Base-by-base conservation (phyloP, 2,113 vertebrate genomes). In the Pomatostomus ruficeps region DNA sequence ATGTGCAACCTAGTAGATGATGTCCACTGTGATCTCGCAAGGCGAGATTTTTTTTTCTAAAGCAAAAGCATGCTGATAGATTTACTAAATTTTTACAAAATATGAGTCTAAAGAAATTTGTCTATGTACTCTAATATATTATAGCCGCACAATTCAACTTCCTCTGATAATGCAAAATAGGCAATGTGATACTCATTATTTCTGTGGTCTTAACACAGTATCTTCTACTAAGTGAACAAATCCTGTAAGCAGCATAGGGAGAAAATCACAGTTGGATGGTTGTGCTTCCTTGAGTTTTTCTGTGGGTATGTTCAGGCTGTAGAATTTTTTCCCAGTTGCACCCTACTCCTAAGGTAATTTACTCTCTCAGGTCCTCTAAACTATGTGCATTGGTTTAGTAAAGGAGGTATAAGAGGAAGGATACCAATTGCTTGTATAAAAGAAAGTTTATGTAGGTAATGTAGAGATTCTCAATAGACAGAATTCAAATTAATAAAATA, bases 11-110 rank as follows among this genome's bases (percentile, higher is more conserved):
- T 49, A 91, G 59, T 81, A 96, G 95, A 96, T 96, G 95, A 97
- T 92, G 96, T 92, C 88, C 92, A 94, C 75, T 95, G 35, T 66
- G 88, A 98, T 97, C 95, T 96, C 40, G 80, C 88, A 96, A 97
- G 73, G 65, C 42, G 46, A 86, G 67, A 42, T 76, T n/a, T 21
- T 35, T 52, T 85, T 88, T 88, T 45, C 90, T 95, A 93, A 96
- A 94, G 77, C 90, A 96, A 97, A 96, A 95, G 54, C 35, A 89
- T 36, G 70, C 35, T 96, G 88, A 95, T 92, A 85, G 80, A 92
- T 82, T 85, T 72, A 72, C 89, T 97, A 96, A 95, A 58, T 92
- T 95, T 93, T 85, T 70, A 63, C 36, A 93, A 95, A 95, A 73
- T 76, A 40, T 51, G 76, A 55, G 54, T 75, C 17, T 86, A 88